phyloP scores from a whole-genome alignment of 2,113 vertebrate species.

The Crotalus horridus region DNA sequence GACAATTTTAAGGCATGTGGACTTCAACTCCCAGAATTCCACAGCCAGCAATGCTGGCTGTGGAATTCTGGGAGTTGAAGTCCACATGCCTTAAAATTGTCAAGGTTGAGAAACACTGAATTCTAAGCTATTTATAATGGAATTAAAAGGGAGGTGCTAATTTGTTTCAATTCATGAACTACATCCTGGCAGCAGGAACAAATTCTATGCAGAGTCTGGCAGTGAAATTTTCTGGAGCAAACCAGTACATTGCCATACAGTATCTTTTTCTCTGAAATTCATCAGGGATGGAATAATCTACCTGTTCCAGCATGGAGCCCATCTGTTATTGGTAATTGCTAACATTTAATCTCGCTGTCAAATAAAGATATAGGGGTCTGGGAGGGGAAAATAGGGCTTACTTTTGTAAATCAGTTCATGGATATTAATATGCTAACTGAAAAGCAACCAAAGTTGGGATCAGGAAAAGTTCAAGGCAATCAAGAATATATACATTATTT shows the following conservation, averaged over 20 bases:
- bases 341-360: neutral
- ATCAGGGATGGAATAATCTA: neutral
- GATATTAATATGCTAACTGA: neutral
- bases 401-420: neutral
- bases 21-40: too few relatives aligned
- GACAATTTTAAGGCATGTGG: too few relatives aligned
- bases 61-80: too few relatives aligned
- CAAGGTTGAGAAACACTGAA: too few relatives aligned
- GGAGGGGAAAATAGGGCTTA: neutral
- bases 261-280: neutral
- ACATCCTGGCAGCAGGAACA: neutral
- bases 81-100: too few relatives aligned
- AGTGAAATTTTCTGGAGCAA: neutral
- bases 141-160: slow-evolving; percentile 3
- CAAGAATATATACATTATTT: neutral
- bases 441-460: slow-evolving; percentile 11
- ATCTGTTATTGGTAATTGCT: neutral
- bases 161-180: neutral
- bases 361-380: neutral
- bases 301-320: neutral
- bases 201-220: neutral
- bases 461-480: neutral
- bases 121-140: neutral
- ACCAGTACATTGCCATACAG: neutral
- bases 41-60: too few relatives aligned